Conservation (phyloP, 2,113 vertebrate species). For the Oncorhynchus keta region DNA sequence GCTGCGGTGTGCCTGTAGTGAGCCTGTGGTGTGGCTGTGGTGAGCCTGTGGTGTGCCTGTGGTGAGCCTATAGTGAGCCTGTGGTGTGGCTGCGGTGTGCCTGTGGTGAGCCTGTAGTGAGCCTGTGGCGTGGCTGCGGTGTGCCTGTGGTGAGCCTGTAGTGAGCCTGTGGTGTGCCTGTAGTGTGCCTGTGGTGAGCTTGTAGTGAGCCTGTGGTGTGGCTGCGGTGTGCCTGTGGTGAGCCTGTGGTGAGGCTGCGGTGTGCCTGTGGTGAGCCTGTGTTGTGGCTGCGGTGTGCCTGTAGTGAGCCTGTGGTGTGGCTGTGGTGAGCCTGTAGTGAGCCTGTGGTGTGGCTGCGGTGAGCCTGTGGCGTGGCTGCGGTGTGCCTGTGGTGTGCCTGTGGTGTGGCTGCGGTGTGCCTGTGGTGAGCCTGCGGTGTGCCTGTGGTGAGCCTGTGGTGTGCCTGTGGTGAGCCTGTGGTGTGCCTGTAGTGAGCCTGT, state of each 20-base stretch:
- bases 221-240: not conserved
- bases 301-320: not conserved
- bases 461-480: not conserved
- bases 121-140: not conserved
- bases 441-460: not conserved
- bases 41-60: not conserved
- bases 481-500: not conserved
- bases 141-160: not conserved
- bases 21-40: not conserved
- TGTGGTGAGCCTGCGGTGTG: not conserved
- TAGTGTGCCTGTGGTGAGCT: constrained; percentile 1
- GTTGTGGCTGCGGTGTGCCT: not conserved
- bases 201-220: not conserved
- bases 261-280: constrained; percentile 3
- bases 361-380: too few relatives aligned
- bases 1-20: not conserved
- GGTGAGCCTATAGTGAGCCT: too few relatives aligned
- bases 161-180: not conserved
- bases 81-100: too few relatives aligned
- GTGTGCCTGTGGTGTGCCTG: not conserved
- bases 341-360: not conserved
- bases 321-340: not conserved
- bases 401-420: not conserved
- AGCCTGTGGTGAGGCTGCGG: not conserved
- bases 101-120: constrained; percentile 6